Evolutionary conservation across 2,888 invertebrate genomes (phyloP).

Genomic region (Thelaira solivaga): DNA sequence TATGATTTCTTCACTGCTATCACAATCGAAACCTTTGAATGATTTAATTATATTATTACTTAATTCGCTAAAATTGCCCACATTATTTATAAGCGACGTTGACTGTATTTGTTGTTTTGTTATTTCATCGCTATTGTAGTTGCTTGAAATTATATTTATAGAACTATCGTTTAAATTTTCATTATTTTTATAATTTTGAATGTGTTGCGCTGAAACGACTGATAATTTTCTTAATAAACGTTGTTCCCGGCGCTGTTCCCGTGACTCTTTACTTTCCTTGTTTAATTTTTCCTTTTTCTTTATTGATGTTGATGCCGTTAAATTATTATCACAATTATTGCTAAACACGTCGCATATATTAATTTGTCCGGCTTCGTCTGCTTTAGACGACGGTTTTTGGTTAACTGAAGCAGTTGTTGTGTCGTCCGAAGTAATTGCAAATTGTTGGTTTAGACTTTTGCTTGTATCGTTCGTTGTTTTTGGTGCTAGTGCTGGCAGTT

Average conservation of each 20-base stretch:
- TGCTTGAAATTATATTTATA: constrained; percentile 31
- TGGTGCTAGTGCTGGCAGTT: constrained; percentile 43
- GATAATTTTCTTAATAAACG: constrained; percentile 53
- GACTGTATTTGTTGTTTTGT: constrained; percentile 29
- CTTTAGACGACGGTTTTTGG: constrained; percentile 65
- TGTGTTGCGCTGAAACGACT: constrained; percentile 21
- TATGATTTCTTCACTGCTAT: constrained; percentile 37
- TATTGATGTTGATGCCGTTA: constrained; percentile 62
- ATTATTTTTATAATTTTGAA: constrained; percentile 41
- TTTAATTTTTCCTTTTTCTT: constrained; percentile 68
- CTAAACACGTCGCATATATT: constrained; percentile 30
- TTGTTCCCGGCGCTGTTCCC: constrained; percentile 61
- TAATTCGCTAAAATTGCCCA: constrained; percentile 36
- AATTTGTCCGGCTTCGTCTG: constrained; percentile 66
- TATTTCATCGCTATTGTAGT: constrained; percentile 16
- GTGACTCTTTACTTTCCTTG: constrained; percentile 42
- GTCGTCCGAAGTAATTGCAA: constrained; percentile 66
- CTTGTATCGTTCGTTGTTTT: constrained; percentile 52
- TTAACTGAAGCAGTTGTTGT: constrained; percentile 64
- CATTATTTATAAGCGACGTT: constrained; percentile 10
- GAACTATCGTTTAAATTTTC: constrained; percentile 29
- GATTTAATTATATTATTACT: constrained; percentile 32
- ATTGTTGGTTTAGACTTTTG: constrained; percentile 64
- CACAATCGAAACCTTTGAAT: constrained; percentile 40
- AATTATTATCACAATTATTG: constrained; percentile 36